Evolutionary conservation across 1,140 invertebrate species (phyloP).

Genomic region (Cyrtorhinus lividipennis): DNA sequence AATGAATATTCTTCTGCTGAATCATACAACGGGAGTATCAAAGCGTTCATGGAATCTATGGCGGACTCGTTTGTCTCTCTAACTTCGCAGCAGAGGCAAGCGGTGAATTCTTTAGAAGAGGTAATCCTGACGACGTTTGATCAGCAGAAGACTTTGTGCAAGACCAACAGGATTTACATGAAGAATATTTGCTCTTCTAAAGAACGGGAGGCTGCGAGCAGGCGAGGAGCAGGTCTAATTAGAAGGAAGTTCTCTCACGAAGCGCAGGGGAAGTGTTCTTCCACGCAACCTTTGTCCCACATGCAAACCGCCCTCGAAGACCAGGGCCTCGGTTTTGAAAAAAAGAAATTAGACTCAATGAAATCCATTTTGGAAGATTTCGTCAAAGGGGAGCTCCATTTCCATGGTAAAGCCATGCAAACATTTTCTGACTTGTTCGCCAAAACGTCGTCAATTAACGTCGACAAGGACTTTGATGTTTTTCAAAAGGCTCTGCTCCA

Average conservation of each 20-base stretch:
- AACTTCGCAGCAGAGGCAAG: not conserved
- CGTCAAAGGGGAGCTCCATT: not conserved
- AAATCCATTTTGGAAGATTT: not conserved
- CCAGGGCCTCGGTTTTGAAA: not conserved
- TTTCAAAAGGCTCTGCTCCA: not conserved
- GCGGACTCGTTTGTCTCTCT: not conserved
- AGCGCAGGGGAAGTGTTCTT: not conserved
- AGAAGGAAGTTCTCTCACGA: not conserved
- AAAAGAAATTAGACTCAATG: not conserved
- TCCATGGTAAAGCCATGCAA: not conserved
- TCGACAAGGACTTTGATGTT: not conserved
- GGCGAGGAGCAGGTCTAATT: not conserved
- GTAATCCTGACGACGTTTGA: not conserved
- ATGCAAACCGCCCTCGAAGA: conserved; percentile 30
- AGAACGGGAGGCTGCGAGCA: not conserved
- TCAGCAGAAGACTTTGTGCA: not conserved
- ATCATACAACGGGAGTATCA: not conserved
- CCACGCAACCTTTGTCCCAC: conserved; percentile 17
- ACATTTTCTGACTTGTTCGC: not conserved
- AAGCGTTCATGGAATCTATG: not conserved
- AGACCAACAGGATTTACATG: not conserved
- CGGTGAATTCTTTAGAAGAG: not conserved
- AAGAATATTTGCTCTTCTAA: not conserved
- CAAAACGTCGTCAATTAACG: not conserved
- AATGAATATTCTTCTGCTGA: not conserved